A percentile compares a stretch with the other conserved stretches of the same genome.
Conservation (phyloP, 2,888 invertebrate genomes). For the Drosophila suboccidentalis region DNA sequence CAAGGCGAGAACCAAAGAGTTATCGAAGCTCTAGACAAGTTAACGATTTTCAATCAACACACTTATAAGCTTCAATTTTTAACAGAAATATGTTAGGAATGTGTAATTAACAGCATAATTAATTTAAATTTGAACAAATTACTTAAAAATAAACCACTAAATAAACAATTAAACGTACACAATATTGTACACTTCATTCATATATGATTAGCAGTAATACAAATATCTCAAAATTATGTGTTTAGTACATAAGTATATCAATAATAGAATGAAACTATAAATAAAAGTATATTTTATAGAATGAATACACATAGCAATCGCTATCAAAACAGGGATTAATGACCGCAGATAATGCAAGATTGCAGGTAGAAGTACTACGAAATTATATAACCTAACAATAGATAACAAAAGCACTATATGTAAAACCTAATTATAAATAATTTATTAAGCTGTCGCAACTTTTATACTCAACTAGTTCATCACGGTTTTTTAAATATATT, state of each 20-base stretch:
- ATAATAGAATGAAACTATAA: too few relatives aligned
- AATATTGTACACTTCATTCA: too few relatives aligned
- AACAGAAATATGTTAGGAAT: not conserved
- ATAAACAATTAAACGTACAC: not conserved
- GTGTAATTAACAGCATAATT: constrained; percentile 10
- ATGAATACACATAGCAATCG: not conserved
- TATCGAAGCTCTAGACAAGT: not conserved
- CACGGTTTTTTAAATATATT: too few relatives aligned
- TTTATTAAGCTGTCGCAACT: too few relatives aligned
- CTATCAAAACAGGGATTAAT: constrained; percentile 13
- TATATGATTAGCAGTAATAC: too few relatives aligned
- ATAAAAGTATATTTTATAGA: too few relatives aligned
- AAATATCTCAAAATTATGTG: too few relatives aligned
- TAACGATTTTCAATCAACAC: constrained; percentile 9
- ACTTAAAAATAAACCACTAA: not conserved
- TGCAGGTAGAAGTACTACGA: not conserved
- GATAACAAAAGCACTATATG: not conserved
- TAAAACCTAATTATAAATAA: not conserved
- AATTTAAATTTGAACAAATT: constrained; percentile 4
- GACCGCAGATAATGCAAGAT: constrained; percentile 3
- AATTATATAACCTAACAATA: not conserved
- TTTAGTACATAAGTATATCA: too few relatives aligned
- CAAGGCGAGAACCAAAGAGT: constrained; percentile 13
- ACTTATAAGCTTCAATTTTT: too few relatives aligned
- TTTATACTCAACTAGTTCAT: too few relatives aligned